Base-by-base conservation (phyloP, 2,797 vertebrate genomes). In the Macroramphosus scolopax region DNA sequence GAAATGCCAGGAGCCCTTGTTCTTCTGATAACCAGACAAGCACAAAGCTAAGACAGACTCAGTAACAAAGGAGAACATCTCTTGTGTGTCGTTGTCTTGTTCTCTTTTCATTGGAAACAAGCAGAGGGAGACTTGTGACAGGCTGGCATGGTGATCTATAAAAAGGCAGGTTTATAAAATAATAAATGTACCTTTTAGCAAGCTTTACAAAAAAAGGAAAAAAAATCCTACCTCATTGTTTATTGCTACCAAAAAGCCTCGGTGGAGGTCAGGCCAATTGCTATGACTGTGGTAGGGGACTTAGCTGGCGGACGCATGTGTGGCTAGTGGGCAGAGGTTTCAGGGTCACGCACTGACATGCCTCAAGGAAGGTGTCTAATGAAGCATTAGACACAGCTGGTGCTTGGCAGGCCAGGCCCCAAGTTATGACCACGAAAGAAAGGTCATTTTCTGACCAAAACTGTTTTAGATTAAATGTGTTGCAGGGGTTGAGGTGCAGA, bases 371-470 rank as follows among this genome's bases (percentile, higher is more conserved):
- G 72, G 36, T 72, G 81, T 70, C 75, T 89, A 92, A 90, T 91
- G 88, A 90, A 88, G 83, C 90, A 73, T 86, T 72, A 58, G 68
- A 78, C 82, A 82, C 89, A 92, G 87, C 88, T 89, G 89, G 85
- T 87, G 77, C 62, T 73, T 62, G 71, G 77, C 72, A 62, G 87
- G 87, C 81, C 78, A 82, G 30, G 73, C 86, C 84, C 69, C 57
- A 15, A 84, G 88, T 87, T 68, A 79, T 33, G 60, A 43, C 71
- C 66, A 52, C 54, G 36, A 80, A 75, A 76, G 66, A 81, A 83
- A 88, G 86, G 87, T 89, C 85, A 84, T 65, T 72, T 76, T 75
- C 47, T 24, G 53, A 61, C 73, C 39, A 51, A 68, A 78, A 74
- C 38, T 41, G 51, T 60, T 81, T 61, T 22, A 43, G 61, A 76